Evolutionary conservation across 2,113 vertebrate species (phyloP), one percentile per base, ranked within the genome.

Genomic region (Coptodon bakossiorum): DNA sequence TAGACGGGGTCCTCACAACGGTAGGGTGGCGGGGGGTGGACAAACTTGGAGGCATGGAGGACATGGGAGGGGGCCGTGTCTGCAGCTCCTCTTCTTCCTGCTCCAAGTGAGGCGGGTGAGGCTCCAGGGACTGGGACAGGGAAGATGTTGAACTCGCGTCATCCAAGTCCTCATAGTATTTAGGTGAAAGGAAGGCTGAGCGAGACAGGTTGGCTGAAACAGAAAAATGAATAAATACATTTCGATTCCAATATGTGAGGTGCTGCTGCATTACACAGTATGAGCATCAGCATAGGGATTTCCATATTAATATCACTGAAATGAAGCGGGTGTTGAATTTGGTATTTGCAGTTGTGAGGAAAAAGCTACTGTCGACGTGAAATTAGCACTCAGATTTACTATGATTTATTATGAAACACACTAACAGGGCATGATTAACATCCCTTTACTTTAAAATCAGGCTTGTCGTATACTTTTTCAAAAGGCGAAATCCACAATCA

Each of bases 181-280:
- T 97, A 1, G 97, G 97, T 3, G 98, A 98, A 59, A 99, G 94
- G 96, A 99, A 99, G 73, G 98, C 98, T 4, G 99, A 99, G 27
- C 98, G 97, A 12, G 97, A 98, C 84, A 99, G 95, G 92, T 94
- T 98, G 63, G 98, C 99, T 99, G 86, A 22, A 94, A 66, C 22
- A 80, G 22, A 78, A 85, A 19, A 43, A 40, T n/a, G 9, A 63
- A 59, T 12, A 45, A 61, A 50, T 34, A 34, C 6, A 63, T 82
- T 45, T 61, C 5, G 6, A 63, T 66, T 48, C 13, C 38, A 48
- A 81, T 12, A 81, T 45, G 10, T 13, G 45, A 52, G 3, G 16
- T 78, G 43, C 10, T 78, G 71, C 71, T 50, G 71, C 71, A 78
- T 78, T 50, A 19, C 43, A 78, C 24, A 50, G 43, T n/a, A 76